Evolutionary conservation across 1,140 invertebrate genomes (phyloP).

Genomic region (Drosophila ambigua): DNA sequence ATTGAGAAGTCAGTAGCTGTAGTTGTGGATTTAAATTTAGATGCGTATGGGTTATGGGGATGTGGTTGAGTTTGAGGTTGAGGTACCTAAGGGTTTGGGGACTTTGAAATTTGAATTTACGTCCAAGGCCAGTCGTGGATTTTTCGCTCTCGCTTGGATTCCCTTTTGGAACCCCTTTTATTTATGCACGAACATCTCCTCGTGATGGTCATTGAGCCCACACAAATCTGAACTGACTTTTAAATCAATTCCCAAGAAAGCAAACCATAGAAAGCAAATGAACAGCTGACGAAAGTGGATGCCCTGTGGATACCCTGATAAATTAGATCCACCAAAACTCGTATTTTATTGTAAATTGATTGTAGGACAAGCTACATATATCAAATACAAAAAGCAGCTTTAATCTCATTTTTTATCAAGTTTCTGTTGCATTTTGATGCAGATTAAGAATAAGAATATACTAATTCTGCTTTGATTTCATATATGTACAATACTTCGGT

Average conservation of each 20-base stretch:
- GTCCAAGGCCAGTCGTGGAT: conserved; percentile 9
- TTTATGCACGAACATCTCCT: conserved; percentile 24
- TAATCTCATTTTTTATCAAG: no score
- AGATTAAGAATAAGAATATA: no score
- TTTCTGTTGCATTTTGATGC: no score
- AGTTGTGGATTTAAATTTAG: background rate
- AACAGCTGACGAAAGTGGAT: no score
- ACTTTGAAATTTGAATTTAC: conserved; percentile 35
- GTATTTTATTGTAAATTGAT: no score
- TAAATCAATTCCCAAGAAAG: conserved; percentile 29
- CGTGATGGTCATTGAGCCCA: conserved; percentile 24
- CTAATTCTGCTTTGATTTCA: no score
- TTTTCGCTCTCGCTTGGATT: conserved; percentile 10
- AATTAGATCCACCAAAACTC: no score
- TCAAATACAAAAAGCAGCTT: no score
- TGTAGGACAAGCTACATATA: no score
- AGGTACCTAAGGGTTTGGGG: background rate
- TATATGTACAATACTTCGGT: no score
- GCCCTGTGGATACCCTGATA: no score
- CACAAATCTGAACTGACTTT: conserved; percentile 35
- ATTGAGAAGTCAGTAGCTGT: background rate
- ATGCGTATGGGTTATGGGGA: background rate
- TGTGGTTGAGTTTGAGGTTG: background rate
- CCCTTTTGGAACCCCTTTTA: conserved; percentile 27
- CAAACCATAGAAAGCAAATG: background rate